These are phyloP conservation scores for Agrochola lychnidis DNA, from an alignment of 2,888 invertebrate genomes.

Conservation along the genomic window DNA sequence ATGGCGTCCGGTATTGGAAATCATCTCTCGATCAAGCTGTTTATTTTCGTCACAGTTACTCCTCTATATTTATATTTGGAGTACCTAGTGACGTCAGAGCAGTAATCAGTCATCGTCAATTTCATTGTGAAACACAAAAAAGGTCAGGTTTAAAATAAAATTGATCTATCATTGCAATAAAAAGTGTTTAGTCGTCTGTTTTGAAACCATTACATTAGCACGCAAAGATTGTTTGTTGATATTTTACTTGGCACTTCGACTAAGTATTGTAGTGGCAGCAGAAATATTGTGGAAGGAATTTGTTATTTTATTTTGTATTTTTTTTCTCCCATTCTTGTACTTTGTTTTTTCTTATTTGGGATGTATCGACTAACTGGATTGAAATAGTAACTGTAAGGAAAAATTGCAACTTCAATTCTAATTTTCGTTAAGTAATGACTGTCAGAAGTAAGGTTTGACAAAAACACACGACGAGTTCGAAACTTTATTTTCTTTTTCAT, in stretches of 20 bases:
- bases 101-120: slow-evolving; percentile 50
- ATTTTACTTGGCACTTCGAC: slow-evolving; percentile 47
- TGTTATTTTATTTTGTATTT: not conserved
- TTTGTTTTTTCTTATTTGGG: not conserved
- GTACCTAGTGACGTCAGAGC: slow-evolving; percentile 52
- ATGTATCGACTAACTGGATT: not conserved
- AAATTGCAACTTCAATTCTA: not conserved
- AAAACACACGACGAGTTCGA: not conserved
- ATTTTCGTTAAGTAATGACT: not conserved
- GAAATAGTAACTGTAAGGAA: too few relatives aligned
- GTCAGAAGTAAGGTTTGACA: not conserved
- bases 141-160: slow-evolving; percentile 47
- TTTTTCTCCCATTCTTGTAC: not conserved
- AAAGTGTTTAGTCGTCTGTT: slow-evolving; percentile 37
- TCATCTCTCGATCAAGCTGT: slow-evolving; percentile 36
- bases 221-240: slow-evolving; percentile 45
- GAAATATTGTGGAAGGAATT: not conserved
- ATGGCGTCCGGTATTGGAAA: slow-evolving; percentile 51
- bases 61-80: slow-evolving; percentile 43
- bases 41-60: slow-evolving; percentile 61
- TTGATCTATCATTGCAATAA: slow-evolving; percentile 50
- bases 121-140: slow-evolving; percentile 48
- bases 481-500: not conserved
- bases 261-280: slow-evolving; percentile 13
- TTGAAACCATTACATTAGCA: slow-evolving; percentile 29